Evolutionary conservation across 2,888 invertebrate species (phyloP), one percentile per base, ranked within the genome.

Genomic region (Dicyrtomina minuta): DNA sequence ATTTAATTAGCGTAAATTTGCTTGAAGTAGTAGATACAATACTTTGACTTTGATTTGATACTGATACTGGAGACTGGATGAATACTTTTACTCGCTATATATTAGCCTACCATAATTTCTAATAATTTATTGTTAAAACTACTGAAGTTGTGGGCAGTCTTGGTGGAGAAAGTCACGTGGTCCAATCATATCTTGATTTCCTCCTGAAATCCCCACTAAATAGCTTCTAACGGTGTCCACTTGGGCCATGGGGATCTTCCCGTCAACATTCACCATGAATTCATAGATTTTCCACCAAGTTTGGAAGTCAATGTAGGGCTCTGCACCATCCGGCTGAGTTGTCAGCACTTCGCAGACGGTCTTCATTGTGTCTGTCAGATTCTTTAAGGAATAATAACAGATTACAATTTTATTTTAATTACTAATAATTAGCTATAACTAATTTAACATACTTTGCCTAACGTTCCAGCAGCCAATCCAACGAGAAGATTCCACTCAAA

Each of bases 271-370:
- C 12, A 74, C 73, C 56, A 78, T 56, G 55, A 65, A 76, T 1
- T 69, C 26, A 61, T 78, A 78, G 12, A 72, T 66, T 22, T 73
- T 73, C 73, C 73, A 74, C 70, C 73, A 78, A 43, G 71, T 66
- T 22, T 68, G 67, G 65, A 74, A 77, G 0, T 70, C 71, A 61
- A 78, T 72, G 51, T 72, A 73, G 2, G 78, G 72, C 49, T 76
- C 76, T 8, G 70, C 74, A 33, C 78, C 78, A 26, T 75, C 74
- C 15, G 75, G 73, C 44, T 78, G 73, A n/a, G 70, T 68, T 10
- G 76, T 78, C 66, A 78, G 17, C n/a, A 76, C 76, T 71, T 76
- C 71, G 55, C 78, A 78, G 5, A 78, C 70, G 1, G 72, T 70
- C 26, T 69, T 59, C 78, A 78, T 78, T 15, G 76, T 75, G 43